Base-by-base conservation (phyloP, 2,888 invertebrate species). In the Troides helena region DNA sequence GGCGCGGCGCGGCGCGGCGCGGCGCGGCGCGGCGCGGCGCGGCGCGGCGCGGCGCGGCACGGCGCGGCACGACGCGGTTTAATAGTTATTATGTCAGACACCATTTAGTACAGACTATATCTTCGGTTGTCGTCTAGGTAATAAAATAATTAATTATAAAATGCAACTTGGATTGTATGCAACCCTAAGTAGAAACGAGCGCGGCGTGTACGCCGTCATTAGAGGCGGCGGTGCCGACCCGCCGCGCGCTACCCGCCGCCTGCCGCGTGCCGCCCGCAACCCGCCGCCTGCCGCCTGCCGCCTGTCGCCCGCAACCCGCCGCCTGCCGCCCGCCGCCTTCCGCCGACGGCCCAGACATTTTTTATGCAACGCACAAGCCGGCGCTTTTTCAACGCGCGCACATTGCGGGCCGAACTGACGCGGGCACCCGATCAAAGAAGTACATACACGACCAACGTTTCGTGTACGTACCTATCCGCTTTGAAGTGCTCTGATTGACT, bases 211-310 rank as follows among this genome's bases (percentile, higher is more conserved):
- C 81, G 78, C 80, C 83, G 88, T 90, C 91, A 90, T 89, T 90
- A 90, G 89, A 87, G 85, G 80, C 83, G 85, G 89, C 89, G 90
- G 87, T 88, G 87, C 85, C 91, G 90, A 89, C 89, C 91, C 86
- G 87, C 83, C 82, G 81, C 39, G 39, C 39, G 10, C 25, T 25
- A 10, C 39, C 39, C 39, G 39, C 39, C 39, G 39, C 39, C 10
- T 10, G 39, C 7, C 39, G 39, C 39, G 8, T 8, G 39, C 39
- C 39, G 39, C 7, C 39, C 39, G 39, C 10, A 7, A 39, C 39
- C 39, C 39, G 39, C 39, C 39, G 10, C 39, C 39, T 10, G 39
- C 39, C 39, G 39, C 39, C 39, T 1, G 39, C 10, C 39, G 10
- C 39, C 39, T 10, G 39, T 6, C 39, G 39, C 39, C 39, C 39